Base-by-base conservation (phyloP, 2,797 vertebrate species). In the Thripadectes ignobilis region DNA sequence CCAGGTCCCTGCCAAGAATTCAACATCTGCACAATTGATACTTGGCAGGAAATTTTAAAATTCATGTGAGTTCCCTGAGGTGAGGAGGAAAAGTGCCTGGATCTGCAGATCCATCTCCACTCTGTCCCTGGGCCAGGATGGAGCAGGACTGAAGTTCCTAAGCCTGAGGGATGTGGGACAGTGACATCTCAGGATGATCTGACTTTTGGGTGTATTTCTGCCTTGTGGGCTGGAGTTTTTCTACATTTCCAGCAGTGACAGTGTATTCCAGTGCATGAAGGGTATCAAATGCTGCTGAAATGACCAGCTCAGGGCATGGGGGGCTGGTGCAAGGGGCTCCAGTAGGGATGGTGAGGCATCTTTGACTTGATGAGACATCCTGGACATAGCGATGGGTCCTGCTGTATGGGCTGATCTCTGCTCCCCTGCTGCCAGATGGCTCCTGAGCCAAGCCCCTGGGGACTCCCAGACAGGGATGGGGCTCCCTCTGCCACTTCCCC, bases 21-120 rank as follows among this genome's bases (percentile, higher is more conserved):
- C 83, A 73, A 87, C 96, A 95, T 78, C 95, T 96, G 96, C 94
- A 85, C 62, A 43, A 15, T 27, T 67, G 83, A 86, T 72, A 54
- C 54, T 93, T 58, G 72, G 91, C 96, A 96, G 83, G 91, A 71
- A 95, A 78, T 32, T 39, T 36, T 66, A n/a, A 90, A 85, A 78
- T 89, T 54, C 75, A 9, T 65, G 67, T 0, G 10, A 55, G 57
- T 24, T 96, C 92, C 86, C 81, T 5, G 68, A 78, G 55, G 78
- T n/a, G 75, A 51, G 75, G 82, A 63, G 46, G 52, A 74, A 72
- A 76, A 78, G 48, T 12, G 73, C 68, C 74, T 78, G 85, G 77
- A 65, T 63, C n/a, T 63, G 68, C 63, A 39, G 43, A 52, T 89
- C 63, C 4, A 3, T 45, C 88, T 76, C 73, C 1, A 4, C 62